Evolutionary conservation across 2,888 invertebrate genomes (phyloP).

Genomic region (Drosophila kuntzei): DNA sequence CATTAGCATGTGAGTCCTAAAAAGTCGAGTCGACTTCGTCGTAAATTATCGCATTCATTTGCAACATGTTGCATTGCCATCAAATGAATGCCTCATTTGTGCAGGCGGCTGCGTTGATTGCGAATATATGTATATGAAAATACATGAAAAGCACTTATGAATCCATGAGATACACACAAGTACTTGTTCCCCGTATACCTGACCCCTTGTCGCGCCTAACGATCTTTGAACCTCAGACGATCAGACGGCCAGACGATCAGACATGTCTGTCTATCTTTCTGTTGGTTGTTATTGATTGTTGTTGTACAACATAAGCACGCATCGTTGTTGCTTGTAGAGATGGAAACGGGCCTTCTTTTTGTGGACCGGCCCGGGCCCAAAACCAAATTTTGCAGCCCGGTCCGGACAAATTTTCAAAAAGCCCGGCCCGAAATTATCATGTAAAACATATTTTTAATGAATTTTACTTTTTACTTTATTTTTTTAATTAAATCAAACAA

Average conservation of each 20-base stretch:
- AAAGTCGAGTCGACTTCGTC: conserved; percentile 32
- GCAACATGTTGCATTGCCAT: conserved; percentile 43
- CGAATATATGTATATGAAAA: conserved; percentile 56
- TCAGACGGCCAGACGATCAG: conserved; percentile 38
- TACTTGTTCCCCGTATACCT: conserved; percentile 29
- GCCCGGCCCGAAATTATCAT: too few species aligned
- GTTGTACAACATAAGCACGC: conserved; percentile 24
- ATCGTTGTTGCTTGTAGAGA: conserved; percentile 25
- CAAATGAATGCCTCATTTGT: conserved; percentile 68
- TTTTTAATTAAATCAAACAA: too few species aligned
- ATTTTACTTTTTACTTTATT: too few species aligned
- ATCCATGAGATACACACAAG: conserved; percentile 48
- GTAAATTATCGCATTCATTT: conserved; percentile 50
- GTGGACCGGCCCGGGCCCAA: too few species aligned
- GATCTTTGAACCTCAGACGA: conserved; percentile 76
- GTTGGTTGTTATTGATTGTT: conserved; percentile 28
- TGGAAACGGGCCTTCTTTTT: too few species aligned
- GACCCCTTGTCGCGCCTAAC: conserved; percentile 75
- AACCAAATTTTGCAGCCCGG: too few species aligned
- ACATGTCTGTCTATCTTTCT: conserved; percentile 15
- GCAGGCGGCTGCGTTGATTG: conserved; percentile 56
- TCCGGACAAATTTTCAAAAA: too few species aligned
- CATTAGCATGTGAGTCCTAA: conserved; percentile 56
- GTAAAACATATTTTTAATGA: too few species aligned
- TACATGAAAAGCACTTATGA: conserved; percentile 30